Conservation (phyloP, 2,113 vertebrate genomes). For the Tenrec ecaudatus region DNA sequence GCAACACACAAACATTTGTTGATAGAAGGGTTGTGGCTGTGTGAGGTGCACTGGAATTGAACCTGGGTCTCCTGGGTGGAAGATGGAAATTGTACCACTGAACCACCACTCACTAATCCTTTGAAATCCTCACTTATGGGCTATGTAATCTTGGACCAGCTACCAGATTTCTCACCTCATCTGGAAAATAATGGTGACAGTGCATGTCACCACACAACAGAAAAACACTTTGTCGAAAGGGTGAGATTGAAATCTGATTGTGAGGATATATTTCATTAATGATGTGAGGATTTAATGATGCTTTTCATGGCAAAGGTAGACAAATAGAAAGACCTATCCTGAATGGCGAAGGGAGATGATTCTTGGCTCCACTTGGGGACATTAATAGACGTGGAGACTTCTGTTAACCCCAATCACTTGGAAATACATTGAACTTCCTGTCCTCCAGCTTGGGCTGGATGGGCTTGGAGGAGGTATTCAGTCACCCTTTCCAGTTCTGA, state of each 20-base stretch:
- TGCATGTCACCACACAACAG: not conserved
- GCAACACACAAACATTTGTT: not conserved
- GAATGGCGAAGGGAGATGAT: not conserved
- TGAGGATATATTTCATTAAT: not conserved
- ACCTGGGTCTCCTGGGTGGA: not conserved
- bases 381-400: fast-evolving
- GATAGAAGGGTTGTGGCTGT: not conserved
- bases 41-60: not conserved
- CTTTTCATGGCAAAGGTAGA: not conserved
- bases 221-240: not conserved
- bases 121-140: not conserved
- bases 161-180: not conserved
- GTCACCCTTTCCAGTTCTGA: constrained; percentile 1
- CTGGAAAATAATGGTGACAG: not conserved
- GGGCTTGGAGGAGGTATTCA: not conserved
- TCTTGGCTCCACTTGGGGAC: not conserved
- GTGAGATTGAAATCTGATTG: not conserved
- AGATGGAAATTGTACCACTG: not conserved
- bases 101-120: not conserved
- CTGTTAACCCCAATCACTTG: not conserved
- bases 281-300: not conserved
- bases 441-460: not conserved
- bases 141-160: not conserved
- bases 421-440: fast-evolving
- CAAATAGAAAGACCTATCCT: not conserved